Base-by-base conservation (phyloP, 2,888 invertebrate species). In the Nephrocerus scutellatus region DNA sequence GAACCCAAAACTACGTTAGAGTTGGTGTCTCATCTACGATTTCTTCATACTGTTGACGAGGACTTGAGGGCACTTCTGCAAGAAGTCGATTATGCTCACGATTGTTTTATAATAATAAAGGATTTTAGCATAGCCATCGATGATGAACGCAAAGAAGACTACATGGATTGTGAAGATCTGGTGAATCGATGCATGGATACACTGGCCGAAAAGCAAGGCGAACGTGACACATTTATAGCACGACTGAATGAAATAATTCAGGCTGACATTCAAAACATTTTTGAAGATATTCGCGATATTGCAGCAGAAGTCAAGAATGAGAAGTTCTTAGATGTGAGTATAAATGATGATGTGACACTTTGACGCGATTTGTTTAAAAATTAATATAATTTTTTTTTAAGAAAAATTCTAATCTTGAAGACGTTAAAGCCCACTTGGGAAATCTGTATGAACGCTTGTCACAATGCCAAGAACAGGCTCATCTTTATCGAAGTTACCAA, bases 61-160 rank as follows among this genome's bases (percentile, higher is more conserved):
- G 74, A 80, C 56, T 76, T 89, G 36, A 79, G 80, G 16, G 70
- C 70, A 16, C 73, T 92, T 55, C 87, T 89, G 57, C 71, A 74
- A 30, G 74, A 79, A 20, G 70, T 88, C 5, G 85, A 87, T 57
- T 84, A 89, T 59, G 77, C 85, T 6, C 82, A 86, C 49, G 87
- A 91, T 55, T 67, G 89, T 41, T 85, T 89, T 58, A 83, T 89
- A 48, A 74, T 90, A 5, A 84, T 88, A 70, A 85, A 87, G 41
- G 82, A 86, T 57, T 90, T 80, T 60, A 68, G 74, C 18, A 84
- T 91, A 39, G 72, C 76, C 0, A 76, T 84, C 34, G 76, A 82
- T 2, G 75, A 79, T 0, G 84, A 87, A 35, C 86, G 87, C 48
- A 73, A 63, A 36, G 69, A 69, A 40, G 62, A 62, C 29, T 68